These are phyloP conservation scores for Lomographa bimaculata DNA, from an alignment of 2,888 invertebrate genomes.

Conservation along the genomic window DNA sequence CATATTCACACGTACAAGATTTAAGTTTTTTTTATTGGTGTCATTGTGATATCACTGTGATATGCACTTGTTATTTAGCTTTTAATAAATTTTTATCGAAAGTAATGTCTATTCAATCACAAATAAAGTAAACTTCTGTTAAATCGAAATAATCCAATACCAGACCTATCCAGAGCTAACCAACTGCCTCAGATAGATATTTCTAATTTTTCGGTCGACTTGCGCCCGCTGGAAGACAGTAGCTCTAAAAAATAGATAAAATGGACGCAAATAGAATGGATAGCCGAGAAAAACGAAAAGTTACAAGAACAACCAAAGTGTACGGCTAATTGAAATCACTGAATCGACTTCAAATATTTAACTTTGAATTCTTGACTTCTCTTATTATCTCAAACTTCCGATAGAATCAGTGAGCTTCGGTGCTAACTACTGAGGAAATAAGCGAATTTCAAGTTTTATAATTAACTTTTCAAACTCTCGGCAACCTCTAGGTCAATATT, in stretches of 20 bases:
- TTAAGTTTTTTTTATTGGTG: too few relatives aligned
- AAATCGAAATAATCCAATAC: slow-evolving; percentile 23
- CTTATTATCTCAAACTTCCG: slow-evolving; percentile 37
- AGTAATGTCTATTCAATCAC: too few relatives aligned
- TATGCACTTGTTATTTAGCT: too few relatives aligned
- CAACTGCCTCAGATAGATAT: slow-evolving; percentile 64
- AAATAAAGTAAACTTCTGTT: slow-evolving; percentile 21
- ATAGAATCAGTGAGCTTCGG: slow-evolving; percentile 37
- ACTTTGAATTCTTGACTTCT: slow-evolving; percentile 37
- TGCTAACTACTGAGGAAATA: slow-evolving; percentile 20
- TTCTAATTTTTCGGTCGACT: slow-evolving; percentile 76
- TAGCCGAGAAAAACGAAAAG: slow-evolving; percentile 49
- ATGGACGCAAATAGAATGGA: slow-evolving; percentile 60
- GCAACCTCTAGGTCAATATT: slow-evolving; percentile 22
- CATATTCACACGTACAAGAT: too few relatives aligned
- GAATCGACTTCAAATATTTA: slow-evolving; percentile 51
- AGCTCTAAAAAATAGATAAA: slow-evolving; percentile 64
- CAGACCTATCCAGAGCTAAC: slow-evolving; percentile 38
- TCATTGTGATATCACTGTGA: too few relatives aligned
- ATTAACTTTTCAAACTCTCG: slow-evolving; percentile 29
- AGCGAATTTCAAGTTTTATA: slow-evolving; percentile 28
- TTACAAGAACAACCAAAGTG: slow-evolving; percentile 43
- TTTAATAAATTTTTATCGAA: too few relatives aligned
- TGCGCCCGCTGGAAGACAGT: slow-evolving; percentile 52
- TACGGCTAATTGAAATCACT: slow-evolving; percentile 57